Conservation (phyloP, 1,140 invertebrate genomes). For the Sinella curviseta region DNA sequence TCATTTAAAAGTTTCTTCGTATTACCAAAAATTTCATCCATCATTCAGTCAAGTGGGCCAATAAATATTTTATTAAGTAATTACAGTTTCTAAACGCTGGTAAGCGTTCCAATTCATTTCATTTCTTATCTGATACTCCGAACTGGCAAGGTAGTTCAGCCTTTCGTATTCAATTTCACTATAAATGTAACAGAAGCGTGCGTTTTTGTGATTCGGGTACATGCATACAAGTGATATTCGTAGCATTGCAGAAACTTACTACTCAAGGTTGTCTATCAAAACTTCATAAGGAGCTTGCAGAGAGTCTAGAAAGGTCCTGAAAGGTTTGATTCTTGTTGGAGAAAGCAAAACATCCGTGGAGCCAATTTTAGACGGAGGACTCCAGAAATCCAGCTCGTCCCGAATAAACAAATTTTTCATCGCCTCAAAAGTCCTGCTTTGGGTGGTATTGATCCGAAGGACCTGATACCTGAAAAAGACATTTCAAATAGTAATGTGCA, state of each 20-base stretch:
- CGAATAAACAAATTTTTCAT: constrained; percentile 41
- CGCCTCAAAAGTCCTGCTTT: constrained; percentile 24
- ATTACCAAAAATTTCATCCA: not conserved
- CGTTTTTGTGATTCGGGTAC: too few species aligned
- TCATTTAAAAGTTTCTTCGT: not conserved
- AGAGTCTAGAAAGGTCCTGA: constrained; percentile 34
- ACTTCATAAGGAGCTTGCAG: constrained; percentile 38
- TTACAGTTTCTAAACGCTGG: constrained; percentile 42
- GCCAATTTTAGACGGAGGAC: constrained; percentile 25
- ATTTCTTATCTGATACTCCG: not conserved
- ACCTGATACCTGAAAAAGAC: constrained; percentile 44
- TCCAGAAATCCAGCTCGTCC: constrained; percentile 47
- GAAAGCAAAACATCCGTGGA: constrained; percentile 41
- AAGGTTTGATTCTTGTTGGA: constrained; percentile 20
- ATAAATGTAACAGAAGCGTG: constrained; percentile 3
- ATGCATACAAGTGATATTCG: too few species aligned
- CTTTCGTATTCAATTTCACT: constrained; percentile 41
- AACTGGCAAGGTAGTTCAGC: constrained; percentile 32
- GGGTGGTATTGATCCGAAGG: constrained; percentile 36
- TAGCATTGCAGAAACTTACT: too few species aligned
- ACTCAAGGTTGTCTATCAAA: constrained; percentile 39
- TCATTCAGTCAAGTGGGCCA: constrained; percentile 8
- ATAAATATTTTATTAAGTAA: not conserved
- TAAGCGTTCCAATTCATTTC: constrained; percentile 45
- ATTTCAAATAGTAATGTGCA: too few species aligned